A percentile compares a stretch with the other conserved stretches of the same genome.
Conservation (phyloP, 2,113 vertebrate genomes). For the pig (Sus scrofa) region T2T-Sscrofa CM000818.6:79329001-79329500, state of each 20-base stretch:
- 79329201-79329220: neutral
- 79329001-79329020: neutral
- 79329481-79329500: neutral
- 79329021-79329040: neutral
- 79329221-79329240: neutral
- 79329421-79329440: neutral
- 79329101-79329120: neutral
- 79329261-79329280: neutral
- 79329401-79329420: neutral
- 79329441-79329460: neutral
- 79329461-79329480: neutral
- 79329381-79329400: neutral
- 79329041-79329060: neutral
- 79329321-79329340: neutral
- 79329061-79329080: neutral
- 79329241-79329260: neutral
- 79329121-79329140: neutral
- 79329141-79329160: neutral
- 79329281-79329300: neutral
- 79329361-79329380: neutral
- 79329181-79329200: neutral
- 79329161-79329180: neutral
- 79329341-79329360: neutral
- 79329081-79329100: neutral
- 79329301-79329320: neutral